Evolutionary conservation across 2,113 vertebrate species (phyloP).

Genomic region (Thunnus thynnus): DNA sequence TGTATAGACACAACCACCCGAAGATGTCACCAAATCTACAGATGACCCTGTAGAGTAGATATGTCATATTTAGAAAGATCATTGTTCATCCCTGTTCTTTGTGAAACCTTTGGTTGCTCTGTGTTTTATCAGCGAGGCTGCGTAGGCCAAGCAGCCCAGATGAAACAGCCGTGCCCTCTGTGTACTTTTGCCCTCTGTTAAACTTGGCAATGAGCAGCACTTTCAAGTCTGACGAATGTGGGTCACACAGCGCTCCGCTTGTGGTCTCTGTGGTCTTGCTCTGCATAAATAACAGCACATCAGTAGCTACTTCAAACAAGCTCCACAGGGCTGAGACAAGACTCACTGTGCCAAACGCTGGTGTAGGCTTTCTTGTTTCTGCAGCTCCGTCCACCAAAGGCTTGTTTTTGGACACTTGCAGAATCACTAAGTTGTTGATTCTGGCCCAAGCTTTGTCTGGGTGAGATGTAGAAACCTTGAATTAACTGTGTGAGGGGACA

Average conservation of each 20-base stretch:
- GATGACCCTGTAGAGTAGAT: not conserved
- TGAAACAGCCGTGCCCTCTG: conserved; percentile 64
- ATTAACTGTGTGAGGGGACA: not conserved
- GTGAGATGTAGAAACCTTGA: not conserved
- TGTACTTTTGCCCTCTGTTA: conserved; percentile 76
- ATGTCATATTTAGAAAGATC: not conserved
- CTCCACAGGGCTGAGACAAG: conserved; percentile 62
- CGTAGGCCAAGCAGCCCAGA: conserved; percentile 26
- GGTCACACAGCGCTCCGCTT: conserved; percentile 72
- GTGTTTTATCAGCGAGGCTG: conserved; percentile 5
- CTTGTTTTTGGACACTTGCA: conserved; percentile 30
- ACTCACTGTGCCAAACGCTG: conserved; percentile 52
- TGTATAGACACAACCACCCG: too few species aligned
- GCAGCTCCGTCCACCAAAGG: conserved; percentile 37
- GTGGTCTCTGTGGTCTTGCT: conserved; percentile 76
- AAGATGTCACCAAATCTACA: too few species aligned
- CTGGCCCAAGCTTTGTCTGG: not conserved
- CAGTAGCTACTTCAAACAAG: conserved; percentile 69
- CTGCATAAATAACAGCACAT: conserved; percentile 77
- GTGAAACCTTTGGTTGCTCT: conserved; percentile 26
- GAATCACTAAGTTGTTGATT: conserved; percentile 19
- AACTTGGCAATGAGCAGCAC: conserved; percentile 68
- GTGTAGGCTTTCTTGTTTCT: conserved; percentile 53
- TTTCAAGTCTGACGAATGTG: conserved; percentile 78
- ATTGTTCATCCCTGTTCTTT: conserved; percentile 10